These are phyloP conservation scores for Hipparchia semele DNA, from an alignment of 2,888 invertebrate species.

Conservation along the genomic window DNA sequence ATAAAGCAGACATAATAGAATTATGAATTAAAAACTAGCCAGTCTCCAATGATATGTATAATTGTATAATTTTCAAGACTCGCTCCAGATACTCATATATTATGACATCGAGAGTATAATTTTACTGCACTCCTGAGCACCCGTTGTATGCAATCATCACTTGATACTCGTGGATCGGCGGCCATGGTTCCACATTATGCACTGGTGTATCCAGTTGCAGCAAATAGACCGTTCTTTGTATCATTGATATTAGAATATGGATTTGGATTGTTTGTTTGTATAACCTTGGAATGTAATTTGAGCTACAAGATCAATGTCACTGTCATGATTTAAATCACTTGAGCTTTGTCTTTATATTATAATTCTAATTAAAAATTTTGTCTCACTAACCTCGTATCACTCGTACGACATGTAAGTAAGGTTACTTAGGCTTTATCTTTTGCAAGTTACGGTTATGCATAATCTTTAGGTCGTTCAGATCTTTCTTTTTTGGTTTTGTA, in stretches of 20 bases:
- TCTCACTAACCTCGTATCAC: too few species aligned
- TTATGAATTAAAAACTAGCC: too few species aligned
- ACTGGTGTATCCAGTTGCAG: constrained; percentile 42
- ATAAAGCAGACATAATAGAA: too few species aligned
- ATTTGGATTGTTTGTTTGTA: constrained; percentile 11
- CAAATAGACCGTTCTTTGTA: constrained; percentile 26
- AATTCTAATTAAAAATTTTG: too few species aligned
- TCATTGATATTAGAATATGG: constrained; percentile 20
- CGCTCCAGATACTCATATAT: constrained; percentile 16
- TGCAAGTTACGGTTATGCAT: too few species aligned
- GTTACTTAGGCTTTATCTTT: too few species aligned
- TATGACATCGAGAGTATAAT: constrained; percentile 21
- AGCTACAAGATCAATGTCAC: constrained; percentile 19
- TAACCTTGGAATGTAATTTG: constrained; percentile 15
- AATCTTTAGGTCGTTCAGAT: too few species aligned
- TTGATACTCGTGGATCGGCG: constrained; percentile 65
- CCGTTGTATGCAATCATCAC: constrained; percentile 49
- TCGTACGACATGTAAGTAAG: too few species aligned
- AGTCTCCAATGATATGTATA: too few species aligned
- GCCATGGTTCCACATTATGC: constrained; percentile 42
- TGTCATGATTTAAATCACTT: background rate
- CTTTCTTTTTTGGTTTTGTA: too few species aligned
- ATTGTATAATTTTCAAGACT: constrained; percentile 1
- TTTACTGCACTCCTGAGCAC: constrained; percentile 26
- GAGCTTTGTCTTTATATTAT: background rate